These are phyloP conservation scores for Anhinga rufa DNA, from an alignment of 2,113 vertebrate species.

Conservation along the genomic window DNA sequence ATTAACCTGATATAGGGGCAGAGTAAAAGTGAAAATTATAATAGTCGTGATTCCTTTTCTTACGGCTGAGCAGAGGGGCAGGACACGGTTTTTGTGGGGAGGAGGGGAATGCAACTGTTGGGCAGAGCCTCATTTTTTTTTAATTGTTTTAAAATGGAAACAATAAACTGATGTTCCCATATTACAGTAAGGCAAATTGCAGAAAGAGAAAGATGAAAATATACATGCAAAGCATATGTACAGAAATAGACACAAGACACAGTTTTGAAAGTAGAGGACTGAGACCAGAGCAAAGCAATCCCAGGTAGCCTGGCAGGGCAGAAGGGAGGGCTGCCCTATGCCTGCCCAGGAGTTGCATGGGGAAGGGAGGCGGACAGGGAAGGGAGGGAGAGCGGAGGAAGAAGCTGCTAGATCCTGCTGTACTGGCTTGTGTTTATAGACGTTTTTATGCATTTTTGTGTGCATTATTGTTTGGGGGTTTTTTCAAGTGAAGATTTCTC, in stretches of 20 bases:
- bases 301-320: neutral
- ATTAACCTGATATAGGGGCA: neutral
- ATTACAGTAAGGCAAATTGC: neutral
- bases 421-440: neutral
- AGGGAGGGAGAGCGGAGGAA: neutral
- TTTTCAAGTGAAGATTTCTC: neutral
- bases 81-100: neutral
- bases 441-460: neutral
- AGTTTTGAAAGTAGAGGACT: neutral
- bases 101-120: neutral
- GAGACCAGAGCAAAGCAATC: neutral
- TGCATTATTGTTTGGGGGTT: neutral
- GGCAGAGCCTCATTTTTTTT: neutral
- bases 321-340: neutral
- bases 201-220: neutral
- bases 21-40: neutral
- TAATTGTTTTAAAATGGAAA: neutral
- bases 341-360: rapidly evolving
- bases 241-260: neutral
- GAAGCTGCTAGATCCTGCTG: neutral
- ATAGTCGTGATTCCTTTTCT: neutral
- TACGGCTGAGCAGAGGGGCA: neutral
- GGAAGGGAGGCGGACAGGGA: neutral
- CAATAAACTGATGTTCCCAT: neutral
- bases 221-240: neutral